phyloP scores from a whole-genome alignment of 2,797 vertebrate species.

The Esox lucius region DNA sequence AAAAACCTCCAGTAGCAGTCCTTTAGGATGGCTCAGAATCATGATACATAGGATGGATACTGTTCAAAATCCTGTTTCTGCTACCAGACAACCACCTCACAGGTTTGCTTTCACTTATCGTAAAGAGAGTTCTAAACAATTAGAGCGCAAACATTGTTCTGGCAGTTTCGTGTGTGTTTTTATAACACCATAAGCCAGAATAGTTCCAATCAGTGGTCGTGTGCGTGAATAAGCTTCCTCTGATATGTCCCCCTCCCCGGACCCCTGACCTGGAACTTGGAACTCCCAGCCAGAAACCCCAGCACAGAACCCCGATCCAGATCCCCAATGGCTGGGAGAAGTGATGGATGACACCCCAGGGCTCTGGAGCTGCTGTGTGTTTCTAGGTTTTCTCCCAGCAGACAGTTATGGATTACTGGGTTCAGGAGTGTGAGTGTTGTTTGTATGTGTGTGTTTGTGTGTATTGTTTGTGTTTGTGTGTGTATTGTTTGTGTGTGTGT shows the following conservation, averaged over 20 bases:
- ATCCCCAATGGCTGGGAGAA: constrained; percentile 45
- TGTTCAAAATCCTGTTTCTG: too few species aligned
- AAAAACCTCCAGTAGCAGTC: too few species aligned
- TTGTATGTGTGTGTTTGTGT: neutral
- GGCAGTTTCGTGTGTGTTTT: constrained; percentile 8
- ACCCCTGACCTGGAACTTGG: neutral
- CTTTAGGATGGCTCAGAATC: too few species aligned
- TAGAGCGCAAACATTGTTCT: too few species aligned
- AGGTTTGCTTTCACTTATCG: too few species aligned
- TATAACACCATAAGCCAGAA: constrained; percentile 11
- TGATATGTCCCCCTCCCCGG: constrained; percentile 30
- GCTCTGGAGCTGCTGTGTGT: constrained; percentile 47
- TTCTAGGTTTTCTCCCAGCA: constrained; percentile 38
- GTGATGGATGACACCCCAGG: constrained; percentile 71
- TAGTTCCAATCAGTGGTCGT: constrained; percentile 52
- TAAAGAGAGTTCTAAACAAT: too few species aligned
- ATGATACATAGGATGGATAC: too few species aligned
- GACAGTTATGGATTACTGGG: constrained; percentile 47
- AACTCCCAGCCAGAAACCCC: neutral
- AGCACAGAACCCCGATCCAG: constrained; percentile 29
- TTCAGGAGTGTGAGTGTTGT: constrained; percentile 11
- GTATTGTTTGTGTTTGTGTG: neutral
- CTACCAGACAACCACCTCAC: too few species aligned
- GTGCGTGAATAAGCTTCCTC: constrained; percentile 49
- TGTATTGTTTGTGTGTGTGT: too few species aligned